Conservation (phyloP, 2,113 vertebrate species). For the Periophthalmus modestus region DNA sequence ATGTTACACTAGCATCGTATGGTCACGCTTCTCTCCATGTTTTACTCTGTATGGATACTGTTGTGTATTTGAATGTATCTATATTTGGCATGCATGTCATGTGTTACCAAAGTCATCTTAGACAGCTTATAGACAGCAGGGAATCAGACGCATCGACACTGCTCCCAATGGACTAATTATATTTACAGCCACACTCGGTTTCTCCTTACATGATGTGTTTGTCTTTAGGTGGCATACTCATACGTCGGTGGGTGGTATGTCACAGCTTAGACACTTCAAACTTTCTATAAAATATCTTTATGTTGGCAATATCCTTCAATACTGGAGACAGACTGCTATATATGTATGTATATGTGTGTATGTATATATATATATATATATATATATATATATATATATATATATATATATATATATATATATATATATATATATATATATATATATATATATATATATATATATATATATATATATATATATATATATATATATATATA, state of each 20-base stretch:
- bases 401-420: too few relatives aligned
- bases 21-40: background rate
- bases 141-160: conserved; percentile 33
- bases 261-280: background rate
- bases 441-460: too few relatives aligned
- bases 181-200: conserved; percentile 28
- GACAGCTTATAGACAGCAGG: conserved; percentile 49
- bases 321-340: too few relatives aligned
- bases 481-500: too few relatives aligned
- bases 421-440: too few relatives aligned
- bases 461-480: too few relatives aligned
- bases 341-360: too few relatives aligned
- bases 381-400: too few relatives aligned
- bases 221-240: conserved; percentile 19
- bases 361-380: too few relatives aligned
- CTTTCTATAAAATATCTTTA: background rate
- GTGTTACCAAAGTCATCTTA: conserved; percentile 34
- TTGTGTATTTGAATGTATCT: conserved; percentile 15
- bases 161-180: conserved; percentile 63
- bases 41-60: conserved; percentile 1
- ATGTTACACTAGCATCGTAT: background rate
- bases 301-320: background rate
- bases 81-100: conserved; percentile 54
- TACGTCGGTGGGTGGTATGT: conserved; percentile 3
- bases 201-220: conserved; percentile 24